Conservation (phyloP, 2,888 invertebrate species). For the Eurois occulta region DNA sequence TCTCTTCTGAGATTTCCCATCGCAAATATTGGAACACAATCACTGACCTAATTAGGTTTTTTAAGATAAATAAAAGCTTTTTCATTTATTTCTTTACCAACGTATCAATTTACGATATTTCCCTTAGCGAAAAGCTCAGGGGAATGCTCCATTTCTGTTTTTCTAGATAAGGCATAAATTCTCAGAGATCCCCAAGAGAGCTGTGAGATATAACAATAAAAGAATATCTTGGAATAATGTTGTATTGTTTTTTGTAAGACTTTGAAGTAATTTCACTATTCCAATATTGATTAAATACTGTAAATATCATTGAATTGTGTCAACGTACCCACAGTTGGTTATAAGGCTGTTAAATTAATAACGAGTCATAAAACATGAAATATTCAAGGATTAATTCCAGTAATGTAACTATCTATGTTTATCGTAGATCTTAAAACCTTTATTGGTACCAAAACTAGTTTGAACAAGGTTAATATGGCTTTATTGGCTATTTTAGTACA, state of each 20-base stretch:
- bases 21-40: conserved; percentile 1
- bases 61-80: conserved; percentile 14
- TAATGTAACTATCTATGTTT: conserved; percentile 14
- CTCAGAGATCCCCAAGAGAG: conserved; percentile 30
- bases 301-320: conserved; percentile 8
- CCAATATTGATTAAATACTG: conserved; percentile 11
- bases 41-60: conserved; percentile 21
- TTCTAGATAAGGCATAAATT: conserved; percentile 49
- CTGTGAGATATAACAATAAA: conserved; percentile 45
- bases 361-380: conserved; percentile 18
- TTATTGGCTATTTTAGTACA: conserved; percentile 17
- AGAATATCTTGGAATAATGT: conserved; percentile 19
- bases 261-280: conserved; percentile 5
- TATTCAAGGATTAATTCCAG: conserved; percentile 36
- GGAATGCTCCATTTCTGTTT: conserved; percentile 43
- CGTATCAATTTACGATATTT: conserved; percentile 52
- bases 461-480: conserved; percentile 17
- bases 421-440: conserved; percentile 11
- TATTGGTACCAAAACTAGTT: conserved; percentile 11
- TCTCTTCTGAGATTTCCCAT: neutral
- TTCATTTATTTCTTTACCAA: conserved; percentile 35
- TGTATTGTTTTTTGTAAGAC: conserved; percentile 21
- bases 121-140: conserved; percentile 18
- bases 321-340: neutral
- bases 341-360: conserved; percentile 19